These are phyloP conservation scores for Bursaphelenchus mucronatus DNA, from an alignment of 1,140 invertebrate species.

Conservation along the genomic window DNA sequence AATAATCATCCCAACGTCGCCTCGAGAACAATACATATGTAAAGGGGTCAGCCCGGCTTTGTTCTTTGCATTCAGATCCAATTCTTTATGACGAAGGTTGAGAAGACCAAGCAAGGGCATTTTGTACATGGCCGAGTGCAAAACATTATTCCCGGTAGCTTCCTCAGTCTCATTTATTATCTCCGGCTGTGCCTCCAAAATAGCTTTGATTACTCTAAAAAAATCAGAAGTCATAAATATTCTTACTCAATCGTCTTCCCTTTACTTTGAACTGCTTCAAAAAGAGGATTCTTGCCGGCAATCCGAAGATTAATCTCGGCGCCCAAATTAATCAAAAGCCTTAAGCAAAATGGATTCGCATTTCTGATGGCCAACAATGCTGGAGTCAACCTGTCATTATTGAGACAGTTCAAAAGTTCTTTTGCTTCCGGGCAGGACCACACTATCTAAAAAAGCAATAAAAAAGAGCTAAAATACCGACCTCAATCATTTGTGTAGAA, in stretches of 20 bases:
- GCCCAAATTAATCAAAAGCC: conserved; percentile 33
- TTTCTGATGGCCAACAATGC: conserved; percentile 54
- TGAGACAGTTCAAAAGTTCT: conserved; percentile 47
- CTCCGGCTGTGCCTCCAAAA: conserved; percentile 51
- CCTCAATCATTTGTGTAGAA: conserved; percentile 55
- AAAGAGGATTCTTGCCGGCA: neutral
- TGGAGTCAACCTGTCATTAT: conserved; percentile 55
- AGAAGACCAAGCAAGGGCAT: conserved; percentile 51
- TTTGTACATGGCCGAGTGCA: conserved; percentile 53
- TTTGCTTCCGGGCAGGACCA: conserved; percentile 44
- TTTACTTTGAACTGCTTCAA: conserved; percentile 28
- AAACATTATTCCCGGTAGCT: conserved; percentile 56
- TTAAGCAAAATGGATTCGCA: conserved; percentile 55
- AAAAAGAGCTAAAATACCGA: conserved; percentile 19
- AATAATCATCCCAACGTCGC: conserved; percentile 51
- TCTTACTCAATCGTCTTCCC: conserved; percentile 50
- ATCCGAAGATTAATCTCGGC: conserved; percentile 16
- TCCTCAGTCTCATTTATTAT: conserved; percentile 45
- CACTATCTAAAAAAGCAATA: conserved; percentile 37
- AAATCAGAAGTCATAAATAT: conserved; percentile 1
- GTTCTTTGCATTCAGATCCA: conserved; percentile 57
- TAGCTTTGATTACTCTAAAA: conserved; percentile 51
- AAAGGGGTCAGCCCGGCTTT: conserved; percentile 57
- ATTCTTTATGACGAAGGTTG: conserved; percentile 43
- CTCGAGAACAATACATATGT: conserved; percentile 47